Evolutionary conservation across 2,113 vertebrate genomes (phyloP).

Genomic region (Casuarius casuarius): DNA sequence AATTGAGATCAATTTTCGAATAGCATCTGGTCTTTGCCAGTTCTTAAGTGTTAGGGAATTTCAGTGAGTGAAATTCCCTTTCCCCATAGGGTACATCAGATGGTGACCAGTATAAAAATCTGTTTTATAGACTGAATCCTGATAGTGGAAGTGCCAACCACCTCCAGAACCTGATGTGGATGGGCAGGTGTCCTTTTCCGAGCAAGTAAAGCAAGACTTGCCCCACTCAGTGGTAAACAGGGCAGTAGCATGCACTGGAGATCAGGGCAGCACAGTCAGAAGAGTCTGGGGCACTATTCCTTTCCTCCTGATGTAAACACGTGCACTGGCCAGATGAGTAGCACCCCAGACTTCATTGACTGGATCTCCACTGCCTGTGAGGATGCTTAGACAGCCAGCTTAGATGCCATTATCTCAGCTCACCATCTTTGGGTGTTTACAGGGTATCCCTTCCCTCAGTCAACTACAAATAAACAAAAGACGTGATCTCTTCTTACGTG

Average conservation of each 20-base stretch:
- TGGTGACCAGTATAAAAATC: neutral
- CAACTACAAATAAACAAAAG: neutral
- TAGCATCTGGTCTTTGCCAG: no score
- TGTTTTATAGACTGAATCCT: no score
- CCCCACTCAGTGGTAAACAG: neutral
- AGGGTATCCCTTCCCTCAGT: neutral
- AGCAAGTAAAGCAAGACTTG: neutral
- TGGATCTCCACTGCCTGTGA: neutral
- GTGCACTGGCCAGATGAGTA: neutral
- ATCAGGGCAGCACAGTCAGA: neutral
- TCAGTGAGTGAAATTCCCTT: no score
- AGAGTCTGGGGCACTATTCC: neutral
- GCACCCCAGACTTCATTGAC: neutral
- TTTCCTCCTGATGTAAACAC: neutral
- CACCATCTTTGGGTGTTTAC: neutral
- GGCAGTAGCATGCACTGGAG: neutral
- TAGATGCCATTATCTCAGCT: neutral
- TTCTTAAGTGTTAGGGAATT: no score
- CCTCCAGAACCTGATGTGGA: neutral
- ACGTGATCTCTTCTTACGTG: neutral
- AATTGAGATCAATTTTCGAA: no score
- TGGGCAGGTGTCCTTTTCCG: neutral
- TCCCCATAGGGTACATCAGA: no score
- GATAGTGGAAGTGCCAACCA: neutral
- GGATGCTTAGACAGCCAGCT: neutral